phyloP scores from a whole-genome alignment of 2,888 invertebrate genomes.

The Heteromyza rotundicornis region DNA sequence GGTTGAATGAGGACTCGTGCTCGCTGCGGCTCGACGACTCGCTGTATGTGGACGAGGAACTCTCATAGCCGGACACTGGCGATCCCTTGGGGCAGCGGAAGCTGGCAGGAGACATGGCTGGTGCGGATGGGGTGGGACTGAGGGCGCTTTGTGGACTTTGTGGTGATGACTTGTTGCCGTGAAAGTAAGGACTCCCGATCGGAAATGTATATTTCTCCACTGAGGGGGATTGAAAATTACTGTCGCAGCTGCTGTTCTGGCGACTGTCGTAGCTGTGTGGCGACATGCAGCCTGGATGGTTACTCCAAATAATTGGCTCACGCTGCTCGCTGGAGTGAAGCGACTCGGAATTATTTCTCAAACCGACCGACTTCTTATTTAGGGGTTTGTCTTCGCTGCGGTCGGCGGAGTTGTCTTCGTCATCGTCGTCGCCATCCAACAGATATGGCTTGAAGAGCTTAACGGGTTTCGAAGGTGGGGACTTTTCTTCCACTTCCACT shows the following conservation, averaged over 20 bases:
- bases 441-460: slow-evolving; percentile 81
- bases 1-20: too few species aligned
- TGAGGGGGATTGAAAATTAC: slow-evolving; percentile 49
- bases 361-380: slow-evolving; percentile 5
- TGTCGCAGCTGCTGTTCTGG: slow-evolving; percentile 29
- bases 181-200: slow-evolving; percentile 53
- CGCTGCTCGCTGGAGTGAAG: slow-evolving; percentile 35
- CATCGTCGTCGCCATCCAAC: slow-evolving; percentile 69
- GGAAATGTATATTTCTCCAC: slow-evolving; percentile 48
- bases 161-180: slow-evolving; percentile 28
- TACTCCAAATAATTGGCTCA: slow-evolving; percentile 60
- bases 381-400: slow-evolving; percentile 5
- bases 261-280: slow-evolving; percentile 33
- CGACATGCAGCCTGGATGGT: slow-evolving; percentile 45
- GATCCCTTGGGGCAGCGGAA: slow-evolving; percentile 63
- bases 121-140: slow-evolving; percentile 46
- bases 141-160: slow-evolving; percentile 40
- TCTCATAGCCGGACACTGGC: slow-evolving; percentile 62
- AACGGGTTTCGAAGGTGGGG: slow-evolving; percentile 65
- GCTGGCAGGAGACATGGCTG: slow-evolving; percentile 52
- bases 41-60: slow-evolving; percentile 61
- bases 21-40: slow-evolving; percentile 47
- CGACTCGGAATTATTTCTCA: slow-evolving; percentile 3
- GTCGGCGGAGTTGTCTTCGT: slow-evolving; percentile 10
- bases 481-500: slow-evolving; percentile 38